These are phyloP conservation scores for Protobothrops mucrosquamatus DNA, from an alignment of 2,113 vertebrate species.

Conservation along the genomic window DNA sequence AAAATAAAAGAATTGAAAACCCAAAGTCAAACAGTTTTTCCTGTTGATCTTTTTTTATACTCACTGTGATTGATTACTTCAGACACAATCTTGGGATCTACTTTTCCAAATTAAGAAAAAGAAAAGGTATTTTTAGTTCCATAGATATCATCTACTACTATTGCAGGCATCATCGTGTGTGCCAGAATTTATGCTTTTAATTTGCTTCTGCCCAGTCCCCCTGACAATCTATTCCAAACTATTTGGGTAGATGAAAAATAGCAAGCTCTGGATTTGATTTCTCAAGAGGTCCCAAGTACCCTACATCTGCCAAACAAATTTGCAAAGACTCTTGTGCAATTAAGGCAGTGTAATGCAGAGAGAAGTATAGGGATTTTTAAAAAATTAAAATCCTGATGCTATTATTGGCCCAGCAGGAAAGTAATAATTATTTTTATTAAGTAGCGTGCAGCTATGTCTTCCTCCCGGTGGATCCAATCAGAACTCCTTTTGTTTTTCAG, in stretches of 20 bases:
- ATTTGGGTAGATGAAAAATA: neutral
- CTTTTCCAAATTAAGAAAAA: neutral
- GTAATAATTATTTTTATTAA: neutral
- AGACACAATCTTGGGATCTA: neutral
- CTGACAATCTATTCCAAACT: neutral
- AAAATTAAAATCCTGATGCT: neutral
- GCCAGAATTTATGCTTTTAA: neutral
- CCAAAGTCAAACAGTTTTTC: neutral
- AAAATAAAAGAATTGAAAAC: neutral
- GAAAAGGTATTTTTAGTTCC: neutral
- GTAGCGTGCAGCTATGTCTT: neutral
- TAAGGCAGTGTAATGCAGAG: neutral
- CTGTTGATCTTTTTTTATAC: neutral
- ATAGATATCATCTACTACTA: neutral
- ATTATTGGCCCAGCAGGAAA: neutral
- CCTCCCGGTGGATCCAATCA: neutral
- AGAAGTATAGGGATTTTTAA: neutral
- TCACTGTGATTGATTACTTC: neutral
- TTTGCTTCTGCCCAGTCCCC: neutral
- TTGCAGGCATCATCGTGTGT: neutral
- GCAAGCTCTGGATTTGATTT: neutral
- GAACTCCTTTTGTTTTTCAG: neutral
- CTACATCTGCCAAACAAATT: neutral
- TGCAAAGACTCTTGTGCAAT: neutral
- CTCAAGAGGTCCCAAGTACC: neutral